Base-by-base conservation (phyloP, 2,113 vertebrate species). In the Limanda limanda region DNA sequence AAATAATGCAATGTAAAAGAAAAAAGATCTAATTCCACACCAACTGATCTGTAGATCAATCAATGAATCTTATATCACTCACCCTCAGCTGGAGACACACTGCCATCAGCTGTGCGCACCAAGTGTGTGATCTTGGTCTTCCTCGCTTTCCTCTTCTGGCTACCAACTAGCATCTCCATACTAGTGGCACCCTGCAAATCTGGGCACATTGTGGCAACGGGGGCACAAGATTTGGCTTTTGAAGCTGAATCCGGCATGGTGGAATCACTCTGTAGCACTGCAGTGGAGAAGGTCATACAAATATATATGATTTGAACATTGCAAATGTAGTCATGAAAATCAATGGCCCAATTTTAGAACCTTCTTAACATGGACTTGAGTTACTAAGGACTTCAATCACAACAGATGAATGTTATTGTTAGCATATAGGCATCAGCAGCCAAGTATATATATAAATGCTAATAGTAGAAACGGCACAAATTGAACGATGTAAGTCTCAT, bases 91-190 rank as follows among this genome's bases (percentile, higher is more conserved):
- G 96, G 96, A 89, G 97, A 98, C 76, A 97, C 94, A 57, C 96
- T 93, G 72, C 98, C 96, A 75, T 98, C 97, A 67, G 97, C 95
- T 60, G 95, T 96, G 85, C 97, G 96, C 81, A 99, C 97, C 79
- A 99, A 95, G 88, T 99, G 98, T 12, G 97, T 99, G 84, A 99
- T 99, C 94, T 99, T 99, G 79, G 94, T 97, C 95, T 98, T 99
- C 81, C 98, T 95, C 40, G 98, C 98, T 95, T 99, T 99, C 84
- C 98, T 96, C 81, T 99, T 99, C 92, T 99, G 97, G 94, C 98
- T 99, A 83, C 97, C 98, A 75, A 99, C 97, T 89, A 98, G 95
- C 82, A 95, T 95, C 82, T 97, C 97, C 81, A 96, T 94, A 58
- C 82, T 93, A 89, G 93, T 88, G 64, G 79, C 85, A 88, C 93